Evolutionary conservation across 2,113 vertebrate genomes (phyloP).

Genomic region (Arenaria interpres): DNA sequence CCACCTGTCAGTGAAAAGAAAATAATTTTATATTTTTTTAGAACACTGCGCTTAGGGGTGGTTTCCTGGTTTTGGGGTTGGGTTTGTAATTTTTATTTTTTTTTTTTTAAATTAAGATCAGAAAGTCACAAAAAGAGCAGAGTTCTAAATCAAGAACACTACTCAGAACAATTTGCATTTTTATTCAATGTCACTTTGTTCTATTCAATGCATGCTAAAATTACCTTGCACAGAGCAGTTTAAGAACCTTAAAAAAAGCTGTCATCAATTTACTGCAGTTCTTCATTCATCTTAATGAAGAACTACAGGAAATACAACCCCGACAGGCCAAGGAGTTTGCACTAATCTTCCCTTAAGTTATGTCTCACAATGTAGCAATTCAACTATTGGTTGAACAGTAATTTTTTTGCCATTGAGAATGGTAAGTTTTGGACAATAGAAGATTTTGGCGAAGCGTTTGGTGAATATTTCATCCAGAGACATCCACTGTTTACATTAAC

Average conservation of each 20-base stretch:
- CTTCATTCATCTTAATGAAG: not conserved
- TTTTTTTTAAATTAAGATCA: not conserved
- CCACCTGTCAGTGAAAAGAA: slow-evolving; percentile 3
- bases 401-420: not conserved
- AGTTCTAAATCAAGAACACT: not conserved
- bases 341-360: not conserved
- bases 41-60: not conserved
- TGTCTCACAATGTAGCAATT: not conserved
- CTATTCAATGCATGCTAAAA: not conserved
- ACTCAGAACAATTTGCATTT: not conserved
- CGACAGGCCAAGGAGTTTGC: not conserved
- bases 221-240: not conserved
- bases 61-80: not conserved
- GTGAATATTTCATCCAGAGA: not conserved
- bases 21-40: not conserved
- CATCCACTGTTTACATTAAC: not conserved
- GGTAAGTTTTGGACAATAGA: not conserved
- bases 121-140: not conserved
- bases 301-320: not conserved
- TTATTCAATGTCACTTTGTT: not conserved
- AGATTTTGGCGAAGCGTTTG: not conserved
- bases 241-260: not conserved
- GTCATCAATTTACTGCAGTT: not conserved
- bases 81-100: fast-evolving
- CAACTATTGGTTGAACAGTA: not conserved